Percentiles rank a stretch among this genome's conserved stretches.
phyloP scores from a whole-genome alignment of 2,113 vertebrate species.

The Myotis lucifugus region DNA sequence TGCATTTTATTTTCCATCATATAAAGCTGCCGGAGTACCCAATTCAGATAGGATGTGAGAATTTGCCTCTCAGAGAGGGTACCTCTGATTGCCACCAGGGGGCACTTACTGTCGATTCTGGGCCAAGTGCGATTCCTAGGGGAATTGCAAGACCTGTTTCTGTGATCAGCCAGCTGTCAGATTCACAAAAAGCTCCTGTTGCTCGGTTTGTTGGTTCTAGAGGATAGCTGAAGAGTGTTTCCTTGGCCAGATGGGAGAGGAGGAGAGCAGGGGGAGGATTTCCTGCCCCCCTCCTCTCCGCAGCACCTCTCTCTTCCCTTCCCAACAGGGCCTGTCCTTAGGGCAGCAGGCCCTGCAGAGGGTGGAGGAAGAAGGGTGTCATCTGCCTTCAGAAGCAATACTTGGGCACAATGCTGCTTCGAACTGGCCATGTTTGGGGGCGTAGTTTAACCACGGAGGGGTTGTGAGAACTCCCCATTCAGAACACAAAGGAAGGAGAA shows the following conservation, averaged over 20 bases:
- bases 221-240: not conserved
- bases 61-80: not conserved
- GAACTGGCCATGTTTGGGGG: not conserved
- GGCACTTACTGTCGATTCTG: not conserved
- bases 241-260: not conserved
- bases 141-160: not conserved
- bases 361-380: not conserved
- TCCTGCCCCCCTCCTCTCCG: not conserved
- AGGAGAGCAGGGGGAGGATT: not conserved
- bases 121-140: not conserved
- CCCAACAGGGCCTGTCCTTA: not conserved
- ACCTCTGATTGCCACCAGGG: slow-evolving; percentile 33
- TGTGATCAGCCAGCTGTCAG: not conserved
- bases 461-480: not conserved
- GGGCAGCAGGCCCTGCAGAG: not conserved
- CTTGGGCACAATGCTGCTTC: fast-evolving
- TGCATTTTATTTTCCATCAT: not conserved
- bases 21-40: not conserved
- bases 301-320: not conserved
- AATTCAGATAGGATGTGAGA: not conserved
- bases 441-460: not conserved
- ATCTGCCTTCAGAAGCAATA: not conserved
- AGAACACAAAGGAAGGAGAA: slow-evolving; percentile 12
- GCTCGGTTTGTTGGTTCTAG: not conserved
- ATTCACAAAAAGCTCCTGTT: not conserved